Percentiles rank a stretch among this genome's conserved stretches.
These are phyloP conservation scores for Bugula neritina DNA, from an alignment of 2,888 invertebrate species.

Conservation along the genomic window DNA sequence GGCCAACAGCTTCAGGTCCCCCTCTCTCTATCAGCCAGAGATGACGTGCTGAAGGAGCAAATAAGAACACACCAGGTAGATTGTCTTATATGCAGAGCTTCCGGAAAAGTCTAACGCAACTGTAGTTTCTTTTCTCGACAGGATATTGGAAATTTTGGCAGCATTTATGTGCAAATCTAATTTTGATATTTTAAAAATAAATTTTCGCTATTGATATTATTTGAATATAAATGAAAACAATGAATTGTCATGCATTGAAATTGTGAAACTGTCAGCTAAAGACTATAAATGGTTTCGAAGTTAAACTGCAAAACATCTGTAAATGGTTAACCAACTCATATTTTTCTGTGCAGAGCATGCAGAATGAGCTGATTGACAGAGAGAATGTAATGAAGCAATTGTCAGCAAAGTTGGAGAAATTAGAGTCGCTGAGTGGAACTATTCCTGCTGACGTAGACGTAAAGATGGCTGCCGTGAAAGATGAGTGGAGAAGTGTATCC, in stretches of 20 bases:
- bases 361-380: conserved; percentile 39
- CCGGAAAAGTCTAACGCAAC: no score
- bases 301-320: no score
- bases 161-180: no score
- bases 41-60: conserved; percentile 75
- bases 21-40: conserved; percentile 72
- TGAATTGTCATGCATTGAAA: no score
- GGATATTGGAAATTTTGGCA: no score
- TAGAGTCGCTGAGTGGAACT: conserved; percentile 40
- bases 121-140: no score
- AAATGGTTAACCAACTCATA: no score
- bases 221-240: no score
- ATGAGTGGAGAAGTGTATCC: conserved; percentile 9
- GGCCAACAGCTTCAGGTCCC: conserved; percentile 35
- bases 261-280: no score
- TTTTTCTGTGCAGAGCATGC: conserved; percentile 39
- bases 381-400: conserved; percentile 56
- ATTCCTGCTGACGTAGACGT: conserved; percentile 8
- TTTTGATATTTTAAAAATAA: no score
- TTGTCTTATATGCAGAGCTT: no score
- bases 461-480: conserved; percentile 4
- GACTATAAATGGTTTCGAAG: no score
- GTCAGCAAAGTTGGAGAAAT: conserved; percentile 78
- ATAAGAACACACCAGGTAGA: conserved; percentile 71
- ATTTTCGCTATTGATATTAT: background rate